Base-by-base conservation (phyloP, 2,797 vertebrate genomes). In the Antennarius maculatus region DNA sequence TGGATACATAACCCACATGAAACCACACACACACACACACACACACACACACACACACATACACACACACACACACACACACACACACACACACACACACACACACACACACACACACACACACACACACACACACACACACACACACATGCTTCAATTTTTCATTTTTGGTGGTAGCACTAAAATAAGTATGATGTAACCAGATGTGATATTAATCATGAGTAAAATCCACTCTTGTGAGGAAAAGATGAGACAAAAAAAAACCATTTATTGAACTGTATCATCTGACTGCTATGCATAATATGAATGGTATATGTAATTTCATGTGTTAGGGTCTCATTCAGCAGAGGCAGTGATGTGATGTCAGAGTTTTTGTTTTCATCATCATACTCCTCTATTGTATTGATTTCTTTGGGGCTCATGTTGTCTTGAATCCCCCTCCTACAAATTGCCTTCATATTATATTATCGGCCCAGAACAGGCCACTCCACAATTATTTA, bases 371-470 rank as follows among this genome's bases (percentile, higher is more conserved):
- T 88, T 87, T 85, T 23, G 23, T 71, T 76, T 77, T 73, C 56
- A 79, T 86, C 86, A 89, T 88, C 73, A 81, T 69, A 67, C 65
- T 71, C 65, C 58, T 71, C 66, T 60, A 86, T 80, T 77, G 79
- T 80, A 88, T 90, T 86, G 88, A 90, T 90, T 90, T 89, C 54
- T 63, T 82, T 59, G 80, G 77, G 78, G 77, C 74, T 76, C 59
- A 31, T 61, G 23, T 76, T 74, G 74, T 82, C 83, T 76, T 69
- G 70, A 80, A 72, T 82, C 73, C 54, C 75, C 80, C 66, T 28
- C 47, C 66, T 79, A 79, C 80, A 86, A 89, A 88, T 88, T 88
- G 79, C 84, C 68, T 80, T 79, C 74, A 71, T 80, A 83, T 84
- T 85, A 79, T 83, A 69, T 77, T 80, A 71, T 57, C 56, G 71